A percentile compares a stretch with the other conserved stretches of the same genome.
Evolutionary conservation across 1,140 invertebrate genomes (phyloP).

Genomic region (Panonychus citri): DNA sequence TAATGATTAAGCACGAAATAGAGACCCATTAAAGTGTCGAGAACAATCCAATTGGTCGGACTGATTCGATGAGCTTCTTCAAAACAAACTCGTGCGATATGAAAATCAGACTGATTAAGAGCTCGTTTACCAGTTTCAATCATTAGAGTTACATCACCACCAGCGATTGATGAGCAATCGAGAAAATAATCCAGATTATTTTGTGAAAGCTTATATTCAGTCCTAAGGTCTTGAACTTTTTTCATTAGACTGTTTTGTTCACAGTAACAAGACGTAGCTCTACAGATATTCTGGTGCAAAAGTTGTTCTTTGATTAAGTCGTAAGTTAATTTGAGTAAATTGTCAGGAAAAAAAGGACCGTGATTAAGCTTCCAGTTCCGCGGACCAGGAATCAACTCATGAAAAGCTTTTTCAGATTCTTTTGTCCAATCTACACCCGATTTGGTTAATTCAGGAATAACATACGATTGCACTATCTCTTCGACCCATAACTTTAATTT

Average conservation of each 20-base stretch:
- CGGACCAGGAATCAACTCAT: too few species aligned
- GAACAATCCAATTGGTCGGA: conserved; percentile 7
- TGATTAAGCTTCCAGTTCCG: too few species aligned
- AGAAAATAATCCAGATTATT: conserved; percentile 5
- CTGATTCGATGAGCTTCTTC: conserved; percentile 4
- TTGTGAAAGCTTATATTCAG: conserved; percentile 4
- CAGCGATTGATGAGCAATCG: conserved; percentile 8
- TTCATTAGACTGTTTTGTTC: neutral
- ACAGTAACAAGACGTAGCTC: too few species aligned
- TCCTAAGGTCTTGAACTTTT: conserved; percentile 5
- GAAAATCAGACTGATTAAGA: neutral
- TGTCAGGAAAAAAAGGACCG: conserved; percentile 6
- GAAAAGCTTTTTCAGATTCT: too few species aligned
- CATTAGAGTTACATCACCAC: conserved; percentile 8
- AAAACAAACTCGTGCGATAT: conserved; percentile 8
- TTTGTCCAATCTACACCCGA: conserved; percentile 3
- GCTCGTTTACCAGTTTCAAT: conserved; percentile 7
- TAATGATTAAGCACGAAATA: conserved; percentile 7
- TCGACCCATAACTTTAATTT: neutral
- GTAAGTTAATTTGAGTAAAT: too few species aligned
- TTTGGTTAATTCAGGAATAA: neutral
- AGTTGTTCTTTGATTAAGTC: too few species aligned
- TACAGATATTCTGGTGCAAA: too few species aligned
- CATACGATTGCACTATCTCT: neutral
- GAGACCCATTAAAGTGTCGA: conserved; percentile 9